Conservation (phyloP, 2,797 vertebrate genomes). For the Salarias fasciatus region DNA sequence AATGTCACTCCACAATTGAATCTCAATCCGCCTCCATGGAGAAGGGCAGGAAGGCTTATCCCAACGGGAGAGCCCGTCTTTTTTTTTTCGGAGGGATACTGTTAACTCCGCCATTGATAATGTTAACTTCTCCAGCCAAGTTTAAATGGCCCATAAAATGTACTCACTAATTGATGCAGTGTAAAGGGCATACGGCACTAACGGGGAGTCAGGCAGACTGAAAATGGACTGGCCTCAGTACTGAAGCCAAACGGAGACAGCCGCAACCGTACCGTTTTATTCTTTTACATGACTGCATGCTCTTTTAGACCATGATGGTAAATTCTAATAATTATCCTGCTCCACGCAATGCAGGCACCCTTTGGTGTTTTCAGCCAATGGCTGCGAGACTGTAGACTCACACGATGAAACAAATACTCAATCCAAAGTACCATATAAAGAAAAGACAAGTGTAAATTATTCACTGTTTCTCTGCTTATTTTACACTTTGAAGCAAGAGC, state of each 20-base stretch:
- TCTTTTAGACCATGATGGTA: background rate
- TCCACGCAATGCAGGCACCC: slow-evolving; percentile 13
- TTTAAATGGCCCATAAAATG: slow-evolving; percentile 78
- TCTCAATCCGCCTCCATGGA: slow-evolving; percentile 41
- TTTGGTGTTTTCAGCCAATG: background rate
- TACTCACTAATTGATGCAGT: slow-evolving; percentile 76
- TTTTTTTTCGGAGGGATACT: slow-evolving; percentile 55
- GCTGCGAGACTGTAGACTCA: background rate
- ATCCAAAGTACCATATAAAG: no score
- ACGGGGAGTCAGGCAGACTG: slow-evolving; percentile 44
- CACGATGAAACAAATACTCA: no score
- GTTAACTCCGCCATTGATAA: slow-evolving; percentile 63
- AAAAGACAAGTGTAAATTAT: background rate
- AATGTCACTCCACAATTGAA: slow-evolving; percentile 68
- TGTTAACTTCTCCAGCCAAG: slow-evolving; percentile 70
- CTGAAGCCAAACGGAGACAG: slow-evolving; percentile 13
- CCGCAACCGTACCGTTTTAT: slow-evolving; percentile 19
- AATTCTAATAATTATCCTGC: slow-evolving; percentile 21
- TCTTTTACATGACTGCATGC: slow-evolving; percentile 6
- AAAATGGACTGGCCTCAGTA: slow-evolving; percentile 38
- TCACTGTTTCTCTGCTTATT: background rate
- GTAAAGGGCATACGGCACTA: slow-evolving; percentile 66
- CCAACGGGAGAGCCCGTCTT: slow-evolving; percentile 44
- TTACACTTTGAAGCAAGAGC: no score
- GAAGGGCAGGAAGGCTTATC: slow-evolving; percentile 64